phyloP scores from a whole-genome alignment of 2,113 vertebrate species.

The Reinhardtius hippoglossoides region DNA sequence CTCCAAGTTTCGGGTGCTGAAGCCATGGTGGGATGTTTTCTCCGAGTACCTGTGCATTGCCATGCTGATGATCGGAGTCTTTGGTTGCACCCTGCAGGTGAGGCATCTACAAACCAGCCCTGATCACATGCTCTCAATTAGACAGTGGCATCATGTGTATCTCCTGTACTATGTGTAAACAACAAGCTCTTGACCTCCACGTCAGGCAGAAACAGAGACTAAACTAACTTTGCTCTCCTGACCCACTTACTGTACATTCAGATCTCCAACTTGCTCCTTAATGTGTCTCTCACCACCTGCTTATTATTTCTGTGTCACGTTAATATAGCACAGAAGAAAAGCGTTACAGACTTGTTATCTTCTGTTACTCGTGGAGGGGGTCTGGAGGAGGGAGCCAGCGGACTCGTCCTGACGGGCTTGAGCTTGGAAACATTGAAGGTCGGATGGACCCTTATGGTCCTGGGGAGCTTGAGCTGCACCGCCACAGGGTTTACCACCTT shows the following conservation, averaged over 20 bases:
- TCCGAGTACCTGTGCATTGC: conserved; percentile 89
- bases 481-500: too few species aligned
- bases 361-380: neutral
- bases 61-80: conserved; percentile 95
- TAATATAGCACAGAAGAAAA: conserved; percentile 46
- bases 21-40: conserved; percentile 95
- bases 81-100: conserved; percentile 92
- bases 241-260: conserved; percentile 46
- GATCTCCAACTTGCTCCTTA: conserved; percentile 46
- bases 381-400: conserved; percentile 15
- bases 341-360: neutral
- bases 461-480: too few species aligned
- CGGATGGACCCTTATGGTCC: too few species aligned
- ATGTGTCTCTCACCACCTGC: conserved; percentile 34
- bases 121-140: conserved; percentile 5
- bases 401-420: conserved; percentile 5
- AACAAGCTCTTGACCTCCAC: too few species aligned
- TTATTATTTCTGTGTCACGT: conserved; percentile 41
- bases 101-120: conserved; percentile 19
- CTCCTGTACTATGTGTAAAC: too few species aligned
- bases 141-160: too few species aligned
- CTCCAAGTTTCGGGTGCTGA: conserved; percentile 87
- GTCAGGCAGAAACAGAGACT: too few species aligned
- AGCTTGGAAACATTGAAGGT: too few species aligned
- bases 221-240: conserved; percentile 23